Evolutionary conservation across 1,140 invertebrate species (phyloP), one percentile per base, ranked within the genome.

Genomic region (Drosophila equinoxialis): DNA sequence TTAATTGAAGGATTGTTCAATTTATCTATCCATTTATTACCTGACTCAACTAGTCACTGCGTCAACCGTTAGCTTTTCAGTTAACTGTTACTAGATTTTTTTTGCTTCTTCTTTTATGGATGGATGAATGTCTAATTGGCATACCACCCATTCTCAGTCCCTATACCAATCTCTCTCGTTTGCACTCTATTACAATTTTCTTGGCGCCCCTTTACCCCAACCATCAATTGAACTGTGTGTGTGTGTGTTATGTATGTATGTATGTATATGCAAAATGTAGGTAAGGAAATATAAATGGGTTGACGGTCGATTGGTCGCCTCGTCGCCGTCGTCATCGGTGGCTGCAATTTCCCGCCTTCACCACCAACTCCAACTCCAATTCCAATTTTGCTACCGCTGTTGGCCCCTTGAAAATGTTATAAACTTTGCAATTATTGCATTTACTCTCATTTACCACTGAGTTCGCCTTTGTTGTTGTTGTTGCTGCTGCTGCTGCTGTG

Each of bases 381-480:
- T 4, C 41, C 5, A 10, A 13, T 2, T 26, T 8, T 37, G 35
- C 35, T 37, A 30, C 30, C 6, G 30, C 5, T 35, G 10, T 8
- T 11, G 59, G 20, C 65, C 74, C 59, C 73, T 54, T 62, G 61
- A 76, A 87, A 80, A 89, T 89, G 84, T 66, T 83, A 77, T 83
- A 80, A 89, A 89, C 79, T 80, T 87, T 89, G 83, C 80, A 87
- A 87, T 87, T 89, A 87, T 87, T 83, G 84, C 83, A 83, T 87
- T 89, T 84, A 89, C 83, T 87, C 83, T 80, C 77, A 87, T 83
- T 89, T 89, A 89, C 83, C 79, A 74, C 77, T 62, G 64, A 76
- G 62, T 65, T 77, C 42, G 67, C 42, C 63, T 58, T 67, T 70
- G 37, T 11, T 37, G 35, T 11, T 37, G 35, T 11, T 37, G 26